Evolutionary conservation across 2,797 vertebrate species (phyloP).

Genomic region (Peromyscus aztecus): DNA sequence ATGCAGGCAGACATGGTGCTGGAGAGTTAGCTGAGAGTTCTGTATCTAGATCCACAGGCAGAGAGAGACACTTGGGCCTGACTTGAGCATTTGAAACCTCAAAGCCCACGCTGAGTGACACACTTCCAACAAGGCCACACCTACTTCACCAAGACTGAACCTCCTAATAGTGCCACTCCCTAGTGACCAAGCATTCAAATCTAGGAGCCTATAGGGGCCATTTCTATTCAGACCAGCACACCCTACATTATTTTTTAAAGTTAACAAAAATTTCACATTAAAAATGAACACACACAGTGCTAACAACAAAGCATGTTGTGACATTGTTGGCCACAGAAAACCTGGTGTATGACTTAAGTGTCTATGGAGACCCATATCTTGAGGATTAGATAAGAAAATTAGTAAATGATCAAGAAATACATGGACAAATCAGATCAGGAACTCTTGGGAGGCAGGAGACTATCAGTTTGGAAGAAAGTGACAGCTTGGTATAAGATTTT

Average conservation of each 20-base stretch:
- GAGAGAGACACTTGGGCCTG: not conserved
- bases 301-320: not conserved
- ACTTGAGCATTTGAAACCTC: not conserved
- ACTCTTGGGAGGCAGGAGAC: not conserved
- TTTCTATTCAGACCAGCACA: not conserved
- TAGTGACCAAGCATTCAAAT: not conserved
- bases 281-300: not conserved
- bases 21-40: not conserved
- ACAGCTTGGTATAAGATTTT: not conserved
- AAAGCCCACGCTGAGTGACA: not conserved
- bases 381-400: conserved; percentile 12
- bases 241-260: not conserved
- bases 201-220: not conserved
- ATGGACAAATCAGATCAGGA: conserved; percentile 2
- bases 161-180: not conserved
- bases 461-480: not conserved
- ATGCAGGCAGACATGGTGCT: not conserved
- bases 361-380: not conserved
- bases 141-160: not conserved
- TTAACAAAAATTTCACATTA: conserved; percentile 16
- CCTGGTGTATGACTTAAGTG: not conserved
- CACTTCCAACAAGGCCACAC: not conserved
- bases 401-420: conserved; percentile 39
- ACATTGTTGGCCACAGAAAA: conserved; percentile 4
- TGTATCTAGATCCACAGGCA: not conserved